Evolutionary conservation across 2,113 vertebrate species (phyloP).

Genomic region (Trematocara unimaculatum): DNA sequence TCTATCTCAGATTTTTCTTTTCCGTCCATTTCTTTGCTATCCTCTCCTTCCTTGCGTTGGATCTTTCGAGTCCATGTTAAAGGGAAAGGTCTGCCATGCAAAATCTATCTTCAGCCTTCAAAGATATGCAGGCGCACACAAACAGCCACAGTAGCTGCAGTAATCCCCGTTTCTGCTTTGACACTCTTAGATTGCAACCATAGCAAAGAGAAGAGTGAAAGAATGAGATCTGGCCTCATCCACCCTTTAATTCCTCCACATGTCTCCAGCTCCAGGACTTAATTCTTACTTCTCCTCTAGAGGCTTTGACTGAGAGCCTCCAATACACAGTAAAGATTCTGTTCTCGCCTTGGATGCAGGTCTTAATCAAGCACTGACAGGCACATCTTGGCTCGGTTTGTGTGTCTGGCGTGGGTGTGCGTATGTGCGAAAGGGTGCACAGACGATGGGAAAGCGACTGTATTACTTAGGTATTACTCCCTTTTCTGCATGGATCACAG

Average conservation of each 20-base stretch:
- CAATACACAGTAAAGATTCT: conserved; percentile 47
- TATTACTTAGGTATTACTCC: conserved; percentile 51
- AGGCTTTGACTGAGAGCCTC: conserved; percentile 40
- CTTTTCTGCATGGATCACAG: conserved; percentile 55
- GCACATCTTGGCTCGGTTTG: conserved; percentile 28
- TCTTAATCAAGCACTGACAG: conserved; percentile 65
- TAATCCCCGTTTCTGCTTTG: conserved; percentile 49
- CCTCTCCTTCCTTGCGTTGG: not conserved
- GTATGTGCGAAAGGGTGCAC: conserved; percentile 1
- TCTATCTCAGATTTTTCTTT: not conserved
- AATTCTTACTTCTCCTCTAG: conserved; percentile 38
- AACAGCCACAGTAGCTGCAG: conserved; percentile 22
- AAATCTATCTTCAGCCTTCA: conserved; percentile 4
- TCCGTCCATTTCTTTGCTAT: not conserved
- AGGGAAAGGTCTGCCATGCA: not conserved
- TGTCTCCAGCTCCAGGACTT: conserved; percentile 36
- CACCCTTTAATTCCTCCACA: conserved; percentile 51
- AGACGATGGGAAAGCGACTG: conserved; percentile 44
- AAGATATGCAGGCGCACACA: conserved; percentile 22
- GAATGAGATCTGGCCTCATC: conserved; percentile 50
- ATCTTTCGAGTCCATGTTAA: not conserved
- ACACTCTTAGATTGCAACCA: conserved; percentile 40
- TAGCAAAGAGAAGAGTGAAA: conserved; percentile 24
- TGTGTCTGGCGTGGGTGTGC: not conserved
- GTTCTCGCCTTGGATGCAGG: conserved; percentile 41